Percentiles rank a stretch among this genome's conserved stretches.
Evolutionary conservation across 2,113 vertebrate genomes (phyloP).

Genomic region (Antennarius striatus): DNA sequence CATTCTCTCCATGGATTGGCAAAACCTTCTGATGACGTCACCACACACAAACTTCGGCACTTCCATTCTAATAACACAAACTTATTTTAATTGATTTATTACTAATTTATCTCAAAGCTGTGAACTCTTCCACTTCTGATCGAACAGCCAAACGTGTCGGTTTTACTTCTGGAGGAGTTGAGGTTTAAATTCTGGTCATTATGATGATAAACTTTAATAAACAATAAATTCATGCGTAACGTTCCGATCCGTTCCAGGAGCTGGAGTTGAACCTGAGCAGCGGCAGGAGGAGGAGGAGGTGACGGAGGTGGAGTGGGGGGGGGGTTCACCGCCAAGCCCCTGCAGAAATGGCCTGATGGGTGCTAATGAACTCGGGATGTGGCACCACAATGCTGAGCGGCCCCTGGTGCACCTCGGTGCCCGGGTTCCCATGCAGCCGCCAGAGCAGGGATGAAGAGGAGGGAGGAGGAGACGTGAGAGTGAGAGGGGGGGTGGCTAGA

Average conservation of each 20-base stretch:
- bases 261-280: background rate
- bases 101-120: too few species aligned
- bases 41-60: too few species aligned
- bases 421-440: conserved; percentile 83
- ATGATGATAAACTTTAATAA: too few species aligned
- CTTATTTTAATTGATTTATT: too few species aligned
- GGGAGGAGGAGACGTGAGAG: conserved; percentile 17
- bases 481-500: conserved; percentile 40
- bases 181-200: too few species aligned
- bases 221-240: too few species aligned
- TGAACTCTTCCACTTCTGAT: too few species aligned
- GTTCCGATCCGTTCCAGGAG: background rate
- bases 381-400: conserved; percentile 81
- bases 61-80: too few species aligned
- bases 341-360: conserved; percentile 47
- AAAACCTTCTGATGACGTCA: too few species aligned
- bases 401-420: conserved; percentile 78
- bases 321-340: conserved; percentile 23
- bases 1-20: too few species aligned
- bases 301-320: background rate
- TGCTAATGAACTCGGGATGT: conserved; percentile 88
- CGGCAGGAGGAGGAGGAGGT: background rate
- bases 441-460: background rate
- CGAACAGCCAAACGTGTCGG: too few species aligned
- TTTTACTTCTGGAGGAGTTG: too few species aligned